phyloP scores from a whole-genome alignment of 2,888 invertebrate genomes.

The Nasonovia ribisnigri region DNA sequence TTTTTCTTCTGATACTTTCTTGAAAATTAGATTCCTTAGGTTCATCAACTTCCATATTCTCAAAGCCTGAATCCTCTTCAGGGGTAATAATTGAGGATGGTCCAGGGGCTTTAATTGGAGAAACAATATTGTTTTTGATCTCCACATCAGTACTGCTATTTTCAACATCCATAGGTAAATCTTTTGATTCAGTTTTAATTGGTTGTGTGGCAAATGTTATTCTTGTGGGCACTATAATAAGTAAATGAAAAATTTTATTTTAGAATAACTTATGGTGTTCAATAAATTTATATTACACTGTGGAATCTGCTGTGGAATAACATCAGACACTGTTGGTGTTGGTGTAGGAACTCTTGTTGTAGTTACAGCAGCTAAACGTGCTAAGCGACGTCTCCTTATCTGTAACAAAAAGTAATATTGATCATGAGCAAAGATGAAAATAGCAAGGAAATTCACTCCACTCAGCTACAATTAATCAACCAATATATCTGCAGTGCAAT shows the following conservation, averaged over 20 bases:
- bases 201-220: conserved; percentile 42
- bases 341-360: conserved; percentile 34
- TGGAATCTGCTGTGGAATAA: conserved; percentile 51
- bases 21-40: conserved; percentile 68
- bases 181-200: conserved; percentile 25
- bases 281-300: conserved; percentile 22
- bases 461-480: neutral
- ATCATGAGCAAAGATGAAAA: neutral
- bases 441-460: neutral
- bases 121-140: conserved; percentile 41
- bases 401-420: conserved; percentile 16
- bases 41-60: conserved; percentile 81
- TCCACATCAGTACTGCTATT: conserved; percentile 36
- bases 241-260: neutral
- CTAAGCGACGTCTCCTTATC: conserved; percentile 61
- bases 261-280: neutral
- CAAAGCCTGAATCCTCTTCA: conserved; percentile 81
- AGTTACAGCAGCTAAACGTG: conserved; percentile 53
- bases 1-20: conserved; percentile 57
- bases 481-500: neutral
- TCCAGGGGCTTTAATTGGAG: conserved; percentile 31
- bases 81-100: conserved; percentile 3
- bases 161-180: conserved; percentile 57
- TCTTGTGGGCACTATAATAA: conserved; percentile 30
- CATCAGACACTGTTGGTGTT: conserved; percentile 17